Conservation (phyloP, 2,797 vertebrate genomes). For the Pipistrellus kuhlii region DNA sequence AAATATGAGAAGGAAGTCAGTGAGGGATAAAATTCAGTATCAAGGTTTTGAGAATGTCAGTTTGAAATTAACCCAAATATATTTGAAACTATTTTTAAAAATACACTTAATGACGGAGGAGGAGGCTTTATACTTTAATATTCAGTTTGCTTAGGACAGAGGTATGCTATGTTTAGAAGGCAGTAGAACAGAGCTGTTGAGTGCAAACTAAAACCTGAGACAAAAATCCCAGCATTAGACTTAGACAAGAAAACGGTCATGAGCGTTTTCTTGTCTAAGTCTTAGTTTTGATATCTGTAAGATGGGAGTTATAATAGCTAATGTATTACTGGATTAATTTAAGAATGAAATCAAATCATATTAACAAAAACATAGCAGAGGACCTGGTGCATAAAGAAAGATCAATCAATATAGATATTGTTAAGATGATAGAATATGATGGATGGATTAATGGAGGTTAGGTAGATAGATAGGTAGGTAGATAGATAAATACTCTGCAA, state of each 20-base stretch:
- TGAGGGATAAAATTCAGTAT: not conserved
- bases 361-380: not conserved
- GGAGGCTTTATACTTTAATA: constrained; percentile 59
- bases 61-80: constrained; percentile 33
- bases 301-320: not conserved
- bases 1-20: not conserved
- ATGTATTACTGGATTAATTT: not conserved
- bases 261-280: not conserved
- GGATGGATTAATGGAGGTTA: no score
- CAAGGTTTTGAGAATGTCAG: constrained; percentile 34
- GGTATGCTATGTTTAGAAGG: constrained; percentile 43
- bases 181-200: not conserved
- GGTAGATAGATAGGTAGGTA: not conserved
- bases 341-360: not conserved
- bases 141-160: constrained; percentile 20
- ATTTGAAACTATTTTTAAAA: constrained; percentile 48
- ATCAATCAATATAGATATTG: not conserved
- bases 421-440: not conserved
- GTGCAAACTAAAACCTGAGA: not conserved
- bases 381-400: not conserved
- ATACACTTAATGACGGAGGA: constrained; percentile 1
- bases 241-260: no score
- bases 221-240: not conserved
- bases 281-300: constrained; percentile 12
- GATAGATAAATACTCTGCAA: not conserved